phyloP scores from a whole-genome alignment of 2,888 invertebrate genomes.

The Nomada fabriciana region DNA sequence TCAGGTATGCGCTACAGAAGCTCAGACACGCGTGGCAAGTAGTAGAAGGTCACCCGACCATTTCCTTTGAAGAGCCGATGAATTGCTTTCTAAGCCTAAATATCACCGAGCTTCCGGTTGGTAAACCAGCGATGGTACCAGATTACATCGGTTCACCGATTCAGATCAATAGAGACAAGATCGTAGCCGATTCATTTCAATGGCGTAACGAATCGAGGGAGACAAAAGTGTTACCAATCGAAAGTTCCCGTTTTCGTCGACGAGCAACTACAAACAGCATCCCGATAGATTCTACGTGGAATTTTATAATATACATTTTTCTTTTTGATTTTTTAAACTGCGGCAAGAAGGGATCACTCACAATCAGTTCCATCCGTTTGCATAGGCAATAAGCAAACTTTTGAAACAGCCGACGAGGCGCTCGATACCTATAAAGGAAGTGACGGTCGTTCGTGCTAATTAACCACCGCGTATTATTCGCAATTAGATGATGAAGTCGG shows the following conservation, averaged over 20 bases:
- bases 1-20: conserved; percentile 5
- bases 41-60: background rate
- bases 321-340: no score
- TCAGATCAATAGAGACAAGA: conserved; percentile 66
- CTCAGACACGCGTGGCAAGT: background rate
- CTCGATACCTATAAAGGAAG: conserved; percentile 7
- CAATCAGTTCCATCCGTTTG: background rate
- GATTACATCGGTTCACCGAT: conserved; percentile 47
- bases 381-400: background rate
- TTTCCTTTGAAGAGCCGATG: background rate
- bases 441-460: conserved; percentile 25
- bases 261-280: background rate
- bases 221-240: conserved; percentile 65
- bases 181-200: conserved; percentile 64
- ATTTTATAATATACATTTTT: background rate
- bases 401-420: background rate
- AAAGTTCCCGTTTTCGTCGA: conserved; percentile 47
- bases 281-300: background rate
- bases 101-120: conserved; percentile 17
- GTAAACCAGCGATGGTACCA: conserved; percentile 27
- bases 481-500: conserved; percentile 19
- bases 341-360: background rate
- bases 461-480: conserved; percentile 27
- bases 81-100: background rate
- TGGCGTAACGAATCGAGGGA: conserved; percentile 64